phyloP scores from a whole-genome alignment of 1,140 invertebrate genomes.

The Achroia grisella region DNA sequence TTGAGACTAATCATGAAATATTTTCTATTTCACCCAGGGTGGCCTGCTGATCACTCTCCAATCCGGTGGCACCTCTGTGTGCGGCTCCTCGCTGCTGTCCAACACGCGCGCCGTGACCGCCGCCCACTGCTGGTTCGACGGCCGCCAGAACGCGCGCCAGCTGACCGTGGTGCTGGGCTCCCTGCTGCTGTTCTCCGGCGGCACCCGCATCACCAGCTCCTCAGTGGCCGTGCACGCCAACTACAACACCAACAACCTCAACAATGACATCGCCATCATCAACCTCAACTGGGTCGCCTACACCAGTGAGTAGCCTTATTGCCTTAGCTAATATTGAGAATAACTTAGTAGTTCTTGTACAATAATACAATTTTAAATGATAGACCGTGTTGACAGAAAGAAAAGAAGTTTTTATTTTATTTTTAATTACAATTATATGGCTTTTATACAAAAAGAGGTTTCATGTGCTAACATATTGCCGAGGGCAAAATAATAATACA shows the following conservation, averaged over 20 bases:
- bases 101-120: conserved; percentile 25
- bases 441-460: too few species aligned
- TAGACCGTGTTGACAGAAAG: not conserved
- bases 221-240: not conserved
- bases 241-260: not conserved
- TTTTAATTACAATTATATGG: too few species aligned
- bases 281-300: not conserved
- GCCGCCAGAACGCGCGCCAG: not conserved
- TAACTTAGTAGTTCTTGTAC: too few species aligned
- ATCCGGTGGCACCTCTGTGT: conserved; percentile 14
- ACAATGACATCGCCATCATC: conserved; percentile 5
- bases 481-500: too few species aligned
- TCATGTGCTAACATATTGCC: too few species aligned
- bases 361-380: not conserved
- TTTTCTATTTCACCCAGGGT: conserved; percentile 10
- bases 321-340: too few species aligned
- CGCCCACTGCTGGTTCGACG: conserved; percentile 27
- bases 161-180: not conserved
- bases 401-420: too few species aligned
- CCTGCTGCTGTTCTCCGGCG: not conserved
- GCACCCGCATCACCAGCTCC: not conserved
- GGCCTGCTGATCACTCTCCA: conserved; percentile 14
- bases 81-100: conserved; percentile 22
- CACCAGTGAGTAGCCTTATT: conserved; percentile 1
- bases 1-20: too few species aligned